These are phyloP conservation scores for Mormyrus hasselquistii DNA, from an alignment of 2,797 vertebrate species.

Conservation along the genomic window DNA sequence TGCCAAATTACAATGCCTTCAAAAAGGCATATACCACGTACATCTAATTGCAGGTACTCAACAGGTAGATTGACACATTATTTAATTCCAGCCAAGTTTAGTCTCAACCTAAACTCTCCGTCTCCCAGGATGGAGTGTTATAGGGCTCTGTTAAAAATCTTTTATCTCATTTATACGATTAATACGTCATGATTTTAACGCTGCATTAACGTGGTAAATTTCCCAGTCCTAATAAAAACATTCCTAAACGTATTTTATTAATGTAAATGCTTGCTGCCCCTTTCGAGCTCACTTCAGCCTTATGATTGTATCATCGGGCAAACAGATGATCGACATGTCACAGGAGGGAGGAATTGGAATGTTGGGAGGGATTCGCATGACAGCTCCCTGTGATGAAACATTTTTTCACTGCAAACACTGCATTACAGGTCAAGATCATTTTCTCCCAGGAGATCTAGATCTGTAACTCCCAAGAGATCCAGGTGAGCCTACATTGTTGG, in stretches of 20 bases:
- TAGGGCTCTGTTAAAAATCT: not conserved
- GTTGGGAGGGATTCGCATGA: not conserved
- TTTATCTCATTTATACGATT: not conserved
- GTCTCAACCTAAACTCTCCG: not conserved
- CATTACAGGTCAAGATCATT: slow-evolving; percentile 69
- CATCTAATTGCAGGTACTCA: not conserved
- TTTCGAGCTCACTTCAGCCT: not conserved
- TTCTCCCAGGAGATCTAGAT: slow-evolving; percentile 70
- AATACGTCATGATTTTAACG: not conserved
- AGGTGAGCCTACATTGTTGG: slow-evolving; percentile 52
- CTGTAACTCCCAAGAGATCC: slow-evolving; percentile 67
- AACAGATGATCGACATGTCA: not conserved
- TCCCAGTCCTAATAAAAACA: not conserved
- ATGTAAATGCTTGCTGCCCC: not conserved
- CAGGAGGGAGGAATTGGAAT: not conserved
- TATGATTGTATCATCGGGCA: not conserved
- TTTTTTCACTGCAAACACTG: not conserved
- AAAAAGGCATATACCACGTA: not conserved
- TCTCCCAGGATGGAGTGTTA: not conserved
- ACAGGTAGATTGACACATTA: not conserved
- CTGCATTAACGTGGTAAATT: not conserved
- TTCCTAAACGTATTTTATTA: not conserved
- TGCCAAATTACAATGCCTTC: not conserved
- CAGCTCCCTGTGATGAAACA: not conserved
- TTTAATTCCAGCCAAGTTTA: not conserved